phyloP scores from a whole-genome alignment of 2,888 invertebrate species.

The Aleiodes testaceus region DNA sequence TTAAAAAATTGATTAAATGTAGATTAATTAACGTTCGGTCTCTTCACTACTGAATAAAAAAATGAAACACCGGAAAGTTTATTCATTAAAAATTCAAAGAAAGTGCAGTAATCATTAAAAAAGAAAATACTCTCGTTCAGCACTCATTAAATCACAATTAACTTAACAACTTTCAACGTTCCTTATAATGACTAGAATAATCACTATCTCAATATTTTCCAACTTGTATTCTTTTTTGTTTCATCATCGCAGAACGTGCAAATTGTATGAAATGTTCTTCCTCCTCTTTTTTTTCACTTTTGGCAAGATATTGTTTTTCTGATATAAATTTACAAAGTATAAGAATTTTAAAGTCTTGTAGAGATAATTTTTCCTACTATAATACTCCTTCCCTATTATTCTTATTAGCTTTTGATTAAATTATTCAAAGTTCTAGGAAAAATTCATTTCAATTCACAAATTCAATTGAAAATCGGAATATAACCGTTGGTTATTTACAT shows the following conservation, averaged over 20 bases:
- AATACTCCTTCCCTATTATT: conserved; percentile 19
- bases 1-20: too few species aligned
- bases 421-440: neutral
- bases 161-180: conserved; percentile 21
- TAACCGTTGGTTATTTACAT: conserved; percentile 21
- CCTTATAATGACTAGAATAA: conserved; percentile 38
- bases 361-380: conserved; percentile 46
- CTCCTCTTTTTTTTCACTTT: conserved; percentile 52
- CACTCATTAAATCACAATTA: conserved; percentile 16
- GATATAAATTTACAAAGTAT: conserved; percentile 69
- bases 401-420: neutral
- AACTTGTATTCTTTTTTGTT: conserved; percentile 9
- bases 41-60: too few species aligned
- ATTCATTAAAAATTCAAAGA: neutral
- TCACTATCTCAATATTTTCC: neutral
- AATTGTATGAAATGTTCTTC: conserved; percentile 39
- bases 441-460: conserved; percentile 4
- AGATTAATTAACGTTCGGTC: too few species aligned
- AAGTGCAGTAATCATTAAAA: neutral
- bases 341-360: conserved; percentile 46
- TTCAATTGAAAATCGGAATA: conserved; percentile 19
- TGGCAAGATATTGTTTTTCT: conserved; percentile 62
- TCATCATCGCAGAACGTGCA: conserved; percentile 27
- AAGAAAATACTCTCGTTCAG: conserved; percentile 11
- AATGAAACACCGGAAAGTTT: too few species aligned